Evolutionary conservation across 2,888 invertebrate species (phyloP).

Genomic region (Acleris sparsana): DNA sequence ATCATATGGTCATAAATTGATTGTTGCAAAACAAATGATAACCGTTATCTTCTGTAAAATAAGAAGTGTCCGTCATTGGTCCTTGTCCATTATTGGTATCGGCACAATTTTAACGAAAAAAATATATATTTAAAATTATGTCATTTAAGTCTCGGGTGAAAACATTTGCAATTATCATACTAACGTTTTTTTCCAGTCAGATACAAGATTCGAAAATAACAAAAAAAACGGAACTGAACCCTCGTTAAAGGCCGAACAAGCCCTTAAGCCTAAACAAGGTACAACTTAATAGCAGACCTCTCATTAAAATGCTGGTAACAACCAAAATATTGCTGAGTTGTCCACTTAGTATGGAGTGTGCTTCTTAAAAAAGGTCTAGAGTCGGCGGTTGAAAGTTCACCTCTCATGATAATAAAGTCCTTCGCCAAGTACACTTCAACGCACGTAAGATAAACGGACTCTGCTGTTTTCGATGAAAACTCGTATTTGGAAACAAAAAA

Average conservation of each 20-base stretch:
- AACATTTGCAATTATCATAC: too few relatives aligned
- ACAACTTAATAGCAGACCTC: constrained; percentile 23
- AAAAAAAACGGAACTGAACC: not conserved
- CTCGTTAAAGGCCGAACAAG: not conserved
- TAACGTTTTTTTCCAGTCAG: too few relatives aligned
- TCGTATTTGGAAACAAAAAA: constrained; percentile 28
- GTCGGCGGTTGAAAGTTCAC: constrained; percentile 63
- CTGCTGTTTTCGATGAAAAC: constrained; percentile 58
- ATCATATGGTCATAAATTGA: too few relatives aligned
- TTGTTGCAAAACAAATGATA: too few relatives aligned
- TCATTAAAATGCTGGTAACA: constrained; percentile 32
- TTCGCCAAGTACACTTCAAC: constrained; percentile 67
- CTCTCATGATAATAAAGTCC: constrained; percentile 68
- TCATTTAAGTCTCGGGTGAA: too few relatives aligned
- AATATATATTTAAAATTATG: too few relatives aligned
- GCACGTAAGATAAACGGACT: constrained; percentile 73
- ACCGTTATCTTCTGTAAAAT: too few relatives aligned
- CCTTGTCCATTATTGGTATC: too few relatives aligned
- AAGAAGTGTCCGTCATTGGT: too few relatives aligned
- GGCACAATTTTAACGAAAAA: too few relatives aligned
- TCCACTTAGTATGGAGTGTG: constrained; percentile 62
- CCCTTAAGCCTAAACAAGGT: constrained; percentile 16
- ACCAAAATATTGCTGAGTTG: constrained; percentile 71
- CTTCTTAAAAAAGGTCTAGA: constrained; percentile 70
- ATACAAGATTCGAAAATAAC: not conserved